Evolutionary conservation across 35 echinoderm and acorn worm species (phyloP).

Genomic region (Ophioderma brevispina): DNA sequence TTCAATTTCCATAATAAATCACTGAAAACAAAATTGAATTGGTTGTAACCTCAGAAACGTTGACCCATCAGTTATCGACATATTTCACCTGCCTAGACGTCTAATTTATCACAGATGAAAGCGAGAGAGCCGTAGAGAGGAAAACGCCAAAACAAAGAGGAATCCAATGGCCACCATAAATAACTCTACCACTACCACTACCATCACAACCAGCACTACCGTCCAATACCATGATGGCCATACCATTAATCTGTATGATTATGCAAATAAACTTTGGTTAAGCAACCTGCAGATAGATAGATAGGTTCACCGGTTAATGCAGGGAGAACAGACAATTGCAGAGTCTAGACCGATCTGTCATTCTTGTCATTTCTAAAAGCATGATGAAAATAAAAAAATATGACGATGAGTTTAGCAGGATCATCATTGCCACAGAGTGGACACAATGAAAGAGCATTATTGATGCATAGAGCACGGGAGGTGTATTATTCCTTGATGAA

Average conservation of each 20-base stretch:
- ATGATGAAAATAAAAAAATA: background rate
- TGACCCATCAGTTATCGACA: no score
- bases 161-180: background rate
- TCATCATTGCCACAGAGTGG: background rate
- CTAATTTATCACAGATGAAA: no score
- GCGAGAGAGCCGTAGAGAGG: no score
- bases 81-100: no score
- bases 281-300: background rate
- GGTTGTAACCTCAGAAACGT: no score
- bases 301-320: background rate
- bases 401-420: background rate
- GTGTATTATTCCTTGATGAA: background rate
- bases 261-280: conserved; percentile 9
- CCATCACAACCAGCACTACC: background rate
- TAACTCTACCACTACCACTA: background rate
- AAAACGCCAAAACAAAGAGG: background rate
- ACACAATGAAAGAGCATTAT: background rate
- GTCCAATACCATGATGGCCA: background rate
- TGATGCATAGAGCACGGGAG: background rate
- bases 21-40: no score
- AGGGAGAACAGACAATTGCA: background rate
- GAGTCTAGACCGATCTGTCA: conserved; percentile 9
- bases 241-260: background rate
- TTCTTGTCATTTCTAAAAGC: background rate
- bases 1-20: no score